Base-by-base conservation (phyloP, 2,797 vertebrate genomes). In the Myiotriccus ornatus region DNA sequence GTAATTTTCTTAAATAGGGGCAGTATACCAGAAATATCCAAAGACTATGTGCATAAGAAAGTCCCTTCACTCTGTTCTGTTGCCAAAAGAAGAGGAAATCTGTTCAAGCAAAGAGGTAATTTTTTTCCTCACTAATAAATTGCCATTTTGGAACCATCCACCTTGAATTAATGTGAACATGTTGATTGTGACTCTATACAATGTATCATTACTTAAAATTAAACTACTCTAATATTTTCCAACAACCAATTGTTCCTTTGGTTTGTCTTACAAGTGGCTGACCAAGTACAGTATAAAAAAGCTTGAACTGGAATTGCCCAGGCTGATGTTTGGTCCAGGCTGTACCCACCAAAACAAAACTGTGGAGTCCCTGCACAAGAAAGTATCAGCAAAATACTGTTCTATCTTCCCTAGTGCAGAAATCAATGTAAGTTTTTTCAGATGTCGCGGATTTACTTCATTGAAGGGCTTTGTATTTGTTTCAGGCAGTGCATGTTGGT, bases 31-130 rank as follows among this genome's bases (percentile, higher is more conserved):
- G 87, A 98, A 96, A 19, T 98, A 97, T 76, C 96, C 98, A 50
- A 94, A 89, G 80, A 28, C 86, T 75, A 92, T 28, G 22, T 32
- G 52, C 7, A 2, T 79, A 17, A 96, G 62, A 69, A 98, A 94
- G 46, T 32, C 28, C 19, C 46, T 95, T 64, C 86, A 93, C 20
- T 94, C 88, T 43, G 50, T 96, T 41, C 74, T 74, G 8, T 77
- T 98, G 64, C 98, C 98, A n/a, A 96, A 95, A 76, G 98, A 98
- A 59, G 97, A 98, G 60, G 97, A 96, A 41, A 64, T 97, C 67
- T 98, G 97, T 83, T 98, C 98, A 55, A 98, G 98, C 88, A 97
- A 97, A 96, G 96, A 97, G 98, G 98, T 98, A 97, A 39, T 78
- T 74, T 64, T 64, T 44, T 41, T 80, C 21, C 67, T 73, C 18